These are phyloP conservation scores for Pseudeuparius sepicola DNA, from an alignment of 2,888 invertebrate species.

Conservation along the genomic window DNA sequence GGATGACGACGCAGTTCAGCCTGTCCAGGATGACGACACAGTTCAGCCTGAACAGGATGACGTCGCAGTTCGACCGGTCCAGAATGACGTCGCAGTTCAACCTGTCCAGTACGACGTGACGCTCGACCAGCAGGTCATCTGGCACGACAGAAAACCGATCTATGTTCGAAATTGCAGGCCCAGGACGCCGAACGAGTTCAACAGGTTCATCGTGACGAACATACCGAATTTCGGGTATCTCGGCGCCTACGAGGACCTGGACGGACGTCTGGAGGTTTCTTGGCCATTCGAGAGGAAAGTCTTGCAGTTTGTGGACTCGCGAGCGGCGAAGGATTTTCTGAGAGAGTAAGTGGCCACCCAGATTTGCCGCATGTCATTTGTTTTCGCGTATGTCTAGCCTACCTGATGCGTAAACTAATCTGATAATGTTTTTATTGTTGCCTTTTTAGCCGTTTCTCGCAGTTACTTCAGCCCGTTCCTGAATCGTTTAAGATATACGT, in stretches of 20 bases:
- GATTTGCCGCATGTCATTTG: not conserved
- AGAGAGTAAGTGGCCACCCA: conserved; percentile 27
- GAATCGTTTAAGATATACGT: conserved; percentile 29
- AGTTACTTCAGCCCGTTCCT: conserved; percentile 30
- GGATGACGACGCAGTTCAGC: no score
- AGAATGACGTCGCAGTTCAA: no score
- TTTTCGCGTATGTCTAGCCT: conserved; percentile 1
- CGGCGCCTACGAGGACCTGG: conserved; percentile 24
- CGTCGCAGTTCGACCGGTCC: no score
- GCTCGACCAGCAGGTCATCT: conserved; percentile 12
- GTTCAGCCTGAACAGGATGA: no score
- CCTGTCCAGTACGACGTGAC: no score
- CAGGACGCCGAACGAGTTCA: conserved; percentile 22
- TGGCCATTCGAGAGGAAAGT: conserved; percentile 30
- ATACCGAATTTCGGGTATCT: conserved; percentile 32
- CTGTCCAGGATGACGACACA: no score
- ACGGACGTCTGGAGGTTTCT: conserved; percentile 26
- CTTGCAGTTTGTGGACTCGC: conserved; percentile 25
- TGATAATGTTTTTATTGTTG: no score
- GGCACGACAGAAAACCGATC: conserved; percentile 13
- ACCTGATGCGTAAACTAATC: not conserved
- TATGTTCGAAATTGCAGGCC: conserved; percentile 14
- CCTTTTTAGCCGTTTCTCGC: conserved; percentile 26
- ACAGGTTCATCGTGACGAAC: conserved; percentile 30
- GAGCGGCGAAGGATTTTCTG: conserved; percentile 23